A percentile compares a stretch with the other conserved stretches of the same genome.
phyloP scores from a whole-genome alignment of 1,140 invertebrate species.

The Trinorchestia longiramus region DNA sequence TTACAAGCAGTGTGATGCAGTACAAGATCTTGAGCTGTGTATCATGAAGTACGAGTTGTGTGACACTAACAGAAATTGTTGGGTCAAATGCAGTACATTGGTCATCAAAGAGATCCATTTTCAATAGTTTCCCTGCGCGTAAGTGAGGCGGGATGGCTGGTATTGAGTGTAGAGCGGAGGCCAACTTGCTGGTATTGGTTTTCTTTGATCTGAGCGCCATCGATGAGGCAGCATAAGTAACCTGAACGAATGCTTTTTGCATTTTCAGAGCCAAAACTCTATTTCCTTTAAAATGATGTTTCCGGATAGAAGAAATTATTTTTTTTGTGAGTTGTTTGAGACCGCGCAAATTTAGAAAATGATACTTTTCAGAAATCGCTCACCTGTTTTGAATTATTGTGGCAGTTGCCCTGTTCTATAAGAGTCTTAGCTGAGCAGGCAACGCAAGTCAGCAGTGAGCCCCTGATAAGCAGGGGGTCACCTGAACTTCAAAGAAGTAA shows the following conservation, averaged over 20 bases:
- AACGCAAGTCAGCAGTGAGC: not conserved
- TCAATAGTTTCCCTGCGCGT: constrained; percentile 6
- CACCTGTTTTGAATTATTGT: not conserved
- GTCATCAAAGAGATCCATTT: not conserved
- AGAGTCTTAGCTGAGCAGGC: not conserved
- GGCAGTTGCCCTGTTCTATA: not conserved
- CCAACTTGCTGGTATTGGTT: constrained; percentile 23
- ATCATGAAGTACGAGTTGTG: not conserved
- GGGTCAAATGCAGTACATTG: not conserved
- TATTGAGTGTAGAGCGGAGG: constrained; percentile 24
- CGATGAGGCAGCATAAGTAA: not conserved
- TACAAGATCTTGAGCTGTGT: not conserved
- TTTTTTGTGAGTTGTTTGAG: not conserved
- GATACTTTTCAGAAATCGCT: not conserved
- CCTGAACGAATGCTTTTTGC: not conserved
- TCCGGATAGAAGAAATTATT: not conserved
- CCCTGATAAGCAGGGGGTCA: not conserved
- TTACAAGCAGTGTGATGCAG: not conserved
- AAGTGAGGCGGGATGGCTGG: not conserved
- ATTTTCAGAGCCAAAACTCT: not conserved
- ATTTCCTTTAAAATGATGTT: not conserved
- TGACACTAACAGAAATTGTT: not conserved
- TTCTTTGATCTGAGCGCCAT: constrained; percentile 8
- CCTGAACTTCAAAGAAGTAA: not conserved
- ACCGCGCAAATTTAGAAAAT: not conserved